Evolutionary conservation across 2,797 vertebrate species (phyloP), one percentile per base, ranked within the genome.

Genomic region (Pelochelys cantorii): DNA sequence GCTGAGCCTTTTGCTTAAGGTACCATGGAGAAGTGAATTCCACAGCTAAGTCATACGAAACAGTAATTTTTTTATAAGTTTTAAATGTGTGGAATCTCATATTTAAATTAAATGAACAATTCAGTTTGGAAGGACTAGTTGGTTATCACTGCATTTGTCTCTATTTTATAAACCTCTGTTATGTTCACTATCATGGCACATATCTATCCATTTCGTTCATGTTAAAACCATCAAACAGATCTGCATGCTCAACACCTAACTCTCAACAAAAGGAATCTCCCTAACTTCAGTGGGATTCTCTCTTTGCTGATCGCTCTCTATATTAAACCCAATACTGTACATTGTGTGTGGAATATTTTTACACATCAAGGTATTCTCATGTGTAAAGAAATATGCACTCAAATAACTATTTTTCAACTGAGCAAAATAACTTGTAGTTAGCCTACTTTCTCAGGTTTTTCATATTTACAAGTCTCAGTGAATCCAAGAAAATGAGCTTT

Each of bases 401-500:
- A 90, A 60, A 53, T 42, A 79, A 57, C 53, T n/a, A n/a, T n/a
- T n/a, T n/a, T n/a, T n/a, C n/a, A n/a, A n/a, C n/a, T n/a, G n/a
- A n/a, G n/a, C n/a, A n/a, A n/a, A n/a, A n/a, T n/a, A n/a, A n/a
- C n/a, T n/a, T n/a, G n/a, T n/a, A n/a, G 5, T 87, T 42, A 13
- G 34, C 18, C 65, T 68, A 65, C 31, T 34, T 11, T 71, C n/a
- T 71, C 3, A 20, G 53, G 54, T 68, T 60, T 48, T 7, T 29
- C 1, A 79, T 81, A 89, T 92, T 68, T 92, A 53, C 92, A 92
- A 3, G 54, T 77, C 25, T 34, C 11, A 81, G n/a, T 57, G 54
- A 93, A 84, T 87, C 90, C 82, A 83, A 79, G 27, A 79, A 75
- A 92, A 25, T 5, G 55, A 71, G 20, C 6, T 80, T 81, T 55